Percentiles rank a stretch among this genome's conserved stretches.
These are phyloP conservation scores for Maconellicoccus hirsutus DNA, from an alignment of 1,140 invertebrate genomes.

Conservation along the genomic window DNA sequence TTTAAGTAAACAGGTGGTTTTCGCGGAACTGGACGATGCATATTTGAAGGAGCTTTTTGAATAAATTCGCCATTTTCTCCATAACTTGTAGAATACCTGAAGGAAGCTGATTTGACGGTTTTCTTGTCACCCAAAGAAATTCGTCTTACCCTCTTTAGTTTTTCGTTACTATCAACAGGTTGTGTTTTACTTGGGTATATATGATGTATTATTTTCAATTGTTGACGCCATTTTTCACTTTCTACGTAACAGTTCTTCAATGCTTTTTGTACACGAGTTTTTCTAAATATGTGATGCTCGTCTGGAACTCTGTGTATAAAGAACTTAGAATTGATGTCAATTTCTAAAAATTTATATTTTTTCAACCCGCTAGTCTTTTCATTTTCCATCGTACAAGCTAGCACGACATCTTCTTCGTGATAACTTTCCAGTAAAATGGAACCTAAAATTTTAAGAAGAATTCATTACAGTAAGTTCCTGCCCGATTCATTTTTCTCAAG, in stretches of 20 bases:
- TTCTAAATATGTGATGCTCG: conserved; percentile 27
- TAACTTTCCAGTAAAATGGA: conserved; percentile 30
- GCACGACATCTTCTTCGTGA: conserved; percentile 30
- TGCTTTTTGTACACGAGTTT: conserved; percentile 27
- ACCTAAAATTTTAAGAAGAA: conserved; percentile 28
- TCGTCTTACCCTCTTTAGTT: conserved; percentile 25
- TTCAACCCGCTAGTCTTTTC: not conserved
- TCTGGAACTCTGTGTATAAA: conserved; percentile 25
- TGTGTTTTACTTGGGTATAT: conserved; percentile 27
- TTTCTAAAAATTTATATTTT: conserved; percentile 29
- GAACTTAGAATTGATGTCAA: conserved; percentile 30
- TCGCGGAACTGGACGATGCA: conserved; percentile 11
- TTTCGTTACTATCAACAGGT: conserved; percentile 8
- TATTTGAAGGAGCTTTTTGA: conserved; percentile 7
- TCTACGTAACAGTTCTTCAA: conserved; percentile 26
- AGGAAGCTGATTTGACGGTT: conserved; percentile 29
- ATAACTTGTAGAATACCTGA: conserved; percentile 28
- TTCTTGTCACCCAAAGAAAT: conserved; percentile 28
- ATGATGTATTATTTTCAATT: conserved; percentile 29
- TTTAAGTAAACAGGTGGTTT: conserved; percentile 16
- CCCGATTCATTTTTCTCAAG: not conserved
- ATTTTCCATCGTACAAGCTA: conserved; percentile 28
- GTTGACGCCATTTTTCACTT: conserved; percentile 27
- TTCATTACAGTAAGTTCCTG: not conserved
- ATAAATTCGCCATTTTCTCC: conserved; percentile 20